Percentiles rank a stretch among this genome's conserved stretches.
These are phyloP conservation scores for Sarcophilus harrisii DNA, from an alignment of 2,797 vertebrate species.

Conservation along the genomic window DNA sequence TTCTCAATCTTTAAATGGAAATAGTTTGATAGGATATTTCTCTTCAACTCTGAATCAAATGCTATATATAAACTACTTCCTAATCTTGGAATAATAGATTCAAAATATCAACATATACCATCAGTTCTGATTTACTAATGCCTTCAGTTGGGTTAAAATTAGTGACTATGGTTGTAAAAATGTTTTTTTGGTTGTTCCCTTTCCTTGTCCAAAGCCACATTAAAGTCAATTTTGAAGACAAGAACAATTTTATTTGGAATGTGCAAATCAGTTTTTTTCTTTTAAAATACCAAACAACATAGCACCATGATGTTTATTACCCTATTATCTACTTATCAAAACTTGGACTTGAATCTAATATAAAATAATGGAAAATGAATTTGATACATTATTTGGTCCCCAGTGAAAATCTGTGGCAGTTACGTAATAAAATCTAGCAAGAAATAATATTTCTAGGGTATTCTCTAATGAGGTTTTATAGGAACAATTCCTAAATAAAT, in stretches of 20 bases:
- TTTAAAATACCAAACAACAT: slow-evolving; percentile 57
- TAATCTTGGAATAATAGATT: slow-evolving; percentile 44
- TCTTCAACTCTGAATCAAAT: slow-evolving; percentile 30
- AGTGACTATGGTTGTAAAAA: slow-evolving; percentile 11
- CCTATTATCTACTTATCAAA: slow-evolving; percentile 44
- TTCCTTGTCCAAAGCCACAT: slow-evolving; percentile 23
- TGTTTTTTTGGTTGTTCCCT: slow-evolving; percentile 26
- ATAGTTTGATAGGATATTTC: slow-evolving; percentile 1
- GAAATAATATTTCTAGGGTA: slow-evolving; percentile 52
- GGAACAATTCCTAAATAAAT: slow-evolving; percentile 48
- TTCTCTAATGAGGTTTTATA: slow-evolving; percentile 56
- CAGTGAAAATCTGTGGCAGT: slow-evolving; percentile 47
- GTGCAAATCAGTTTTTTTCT: slow-evolving; percentile 39
- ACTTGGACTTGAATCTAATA: slow-evolving; percentile 53
- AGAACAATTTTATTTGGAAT: slow-evolving; percentile 43
- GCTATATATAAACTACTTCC: slow-evolving; percentile 52
- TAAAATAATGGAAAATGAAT: slow-evolving; percentile 61
- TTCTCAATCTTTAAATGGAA: slow-evolving; percentile 49
- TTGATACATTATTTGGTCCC: slow-evolving; percentile 54
- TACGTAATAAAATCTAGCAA: slow-evolving; percentile 46
- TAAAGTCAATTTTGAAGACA: slow-evolving; percentile 59
- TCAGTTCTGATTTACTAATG: slow-evolving; percentile 13
- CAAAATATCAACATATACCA: slow-evolving; percentile 25
- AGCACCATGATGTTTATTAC: background rate
- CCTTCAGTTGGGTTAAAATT: background rate